Base-by-base conservation (phyloP, 2,888 invertebrate species). In the Lycocerus yunnanus region DNA sequence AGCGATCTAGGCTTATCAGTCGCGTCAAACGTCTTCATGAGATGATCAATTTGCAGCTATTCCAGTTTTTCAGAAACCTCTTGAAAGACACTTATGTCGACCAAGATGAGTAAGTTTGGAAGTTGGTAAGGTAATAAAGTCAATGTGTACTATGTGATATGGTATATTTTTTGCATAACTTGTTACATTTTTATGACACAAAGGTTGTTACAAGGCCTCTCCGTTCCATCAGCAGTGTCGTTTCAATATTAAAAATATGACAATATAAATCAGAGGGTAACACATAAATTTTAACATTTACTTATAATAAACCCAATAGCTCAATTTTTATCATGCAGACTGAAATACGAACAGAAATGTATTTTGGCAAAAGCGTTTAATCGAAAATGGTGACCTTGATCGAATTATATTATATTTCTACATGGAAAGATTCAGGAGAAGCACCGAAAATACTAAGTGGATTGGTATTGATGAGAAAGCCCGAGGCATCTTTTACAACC, bases 131-230 rank as follows among this genome's bases (percentile, higher is more conserved):
- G 43, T 43, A 43, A 43, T 43, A 43, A 43, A 43, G 43, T 43
- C 43, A 43, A 43, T 43, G n/a, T 43, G 1, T n/a, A 18, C 61
- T 18, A 67, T 63, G 79, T 84, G 84, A 84, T 84, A 84, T 84
- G 84, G 83, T 83, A 83, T 81, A 79, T 80, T 80, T 80, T 81
- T 80, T 80, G 80, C 80, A 80, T 78, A 81, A 74, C 77, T 79
- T 27, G 67, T 67, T 75, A 75, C 75, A 75, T 72, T 72, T 81
- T 82, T 82, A 80, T 84, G 82, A 83, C 82, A 83, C 81, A 83
- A 81, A 82, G 80, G 83, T 69, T 65, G 21, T 79, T 84, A 84
- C 84, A 84, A 85, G 85, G 85, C 85, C 85, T 84, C 85, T 81
- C 82, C 85, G 83, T 84, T 84, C 84, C 84, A 84, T 63, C 69